Percentiles rank a stretch among this genome's conserved stretches.
Evolutionary conservation across 2,888 invertebrate genomes (phyloP).

Genomic region (Caenorhabditis angaria): DNA sequence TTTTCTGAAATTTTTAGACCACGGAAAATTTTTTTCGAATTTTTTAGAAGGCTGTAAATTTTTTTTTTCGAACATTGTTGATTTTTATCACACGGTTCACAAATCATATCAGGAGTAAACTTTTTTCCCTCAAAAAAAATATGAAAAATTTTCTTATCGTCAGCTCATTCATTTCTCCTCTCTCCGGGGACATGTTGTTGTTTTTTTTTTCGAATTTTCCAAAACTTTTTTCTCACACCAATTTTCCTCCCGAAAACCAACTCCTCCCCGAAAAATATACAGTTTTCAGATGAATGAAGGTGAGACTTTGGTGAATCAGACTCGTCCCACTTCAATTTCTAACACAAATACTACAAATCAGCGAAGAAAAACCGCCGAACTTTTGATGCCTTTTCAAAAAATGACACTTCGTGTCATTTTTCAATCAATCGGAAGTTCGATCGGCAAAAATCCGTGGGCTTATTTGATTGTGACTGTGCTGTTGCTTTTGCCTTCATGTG

Average conservation of each 20-base stretch:
- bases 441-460: conserved; percentile 49
- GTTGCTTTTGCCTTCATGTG: neutral
- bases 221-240: neutral
- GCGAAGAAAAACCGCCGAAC: conserved; percentile 28
- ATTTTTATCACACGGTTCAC: neutral
- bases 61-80: no score
- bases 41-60: no score
- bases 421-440: conserved; percentile 42
- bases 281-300: conserved; percentile 30
- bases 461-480: conserved; percentile 28
- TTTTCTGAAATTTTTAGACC: no score
- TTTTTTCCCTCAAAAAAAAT: no score
- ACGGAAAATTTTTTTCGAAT: no score
- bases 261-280: neutral
- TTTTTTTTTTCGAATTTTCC: neutral
- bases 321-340: conserved; percentile 30
- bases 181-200: neutral
- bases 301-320: conserved; percentile 29
- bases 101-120: no score
- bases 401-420: conserved; percentile 29
- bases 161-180: no score
- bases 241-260: neutral
- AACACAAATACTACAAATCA: conserved; percentile 3
- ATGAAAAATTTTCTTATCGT: no score
- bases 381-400: conserved; percentile 7